Base-by-base conservation (phyloP, 2,797 vertebrate species). In the Sparidentex hasta region DNA sequence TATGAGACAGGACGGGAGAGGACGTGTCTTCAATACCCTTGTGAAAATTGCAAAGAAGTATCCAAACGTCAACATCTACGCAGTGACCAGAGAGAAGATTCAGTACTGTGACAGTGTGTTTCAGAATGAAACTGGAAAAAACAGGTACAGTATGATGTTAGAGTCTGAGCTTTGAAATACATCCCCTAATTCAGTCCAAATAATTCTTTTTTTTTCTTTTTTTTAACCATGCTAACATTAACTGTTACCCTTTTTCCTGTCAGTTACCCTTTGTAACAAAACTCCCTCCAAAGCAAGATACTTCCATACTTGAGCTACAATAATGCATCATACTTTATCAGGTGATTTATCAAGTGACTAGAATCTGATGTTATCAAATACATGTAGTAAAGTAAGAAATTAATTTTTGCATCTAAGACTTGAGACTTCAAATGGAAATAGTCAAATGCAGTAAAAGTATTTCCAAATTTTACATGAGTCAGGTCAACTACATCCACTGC, bases 101-200 rank as follows among this genome's bases (percentile, higher is more conserved):
- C 74, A 92, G 1, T 92, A 96, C 75, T 99, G 98, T 2, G 98
- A 99, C 0, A 50, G 87, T 0, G 70, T 99, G 82, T 99, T 99
- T 94, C 97, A 98, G 91, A 95, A 96, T 0, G 98, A 99, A 94
- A 99, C 98, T 0, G 98, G 98, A 50, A 98, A 97, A 92, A 95
- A 99, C 94, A 96, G 98, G 98, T 98, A 29, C 0, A 20, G 57
- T 54, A 11, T 38, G 38, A 38, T 38, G 33, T 52, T 46, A 16
- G 44, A 3, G 14, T 48, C 17, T 18, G 12, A 43, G 41, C 7
- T 7, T 38, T 38, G 33, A 38, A 38, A 7, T 38, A 9, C 9
- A 38, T 38, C 38, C 11, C 38, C 8, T 9, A 38, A 7, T 11
- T 9, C 38, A 38, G 38, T 38, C 38, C 11, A 9, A 38, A 11